Evolutionary conservation across 2,888 invertebrate species (phyloP), one percentile per base, ranked within the genome.

Genomic region (Linyphia triangularis): DNA sequence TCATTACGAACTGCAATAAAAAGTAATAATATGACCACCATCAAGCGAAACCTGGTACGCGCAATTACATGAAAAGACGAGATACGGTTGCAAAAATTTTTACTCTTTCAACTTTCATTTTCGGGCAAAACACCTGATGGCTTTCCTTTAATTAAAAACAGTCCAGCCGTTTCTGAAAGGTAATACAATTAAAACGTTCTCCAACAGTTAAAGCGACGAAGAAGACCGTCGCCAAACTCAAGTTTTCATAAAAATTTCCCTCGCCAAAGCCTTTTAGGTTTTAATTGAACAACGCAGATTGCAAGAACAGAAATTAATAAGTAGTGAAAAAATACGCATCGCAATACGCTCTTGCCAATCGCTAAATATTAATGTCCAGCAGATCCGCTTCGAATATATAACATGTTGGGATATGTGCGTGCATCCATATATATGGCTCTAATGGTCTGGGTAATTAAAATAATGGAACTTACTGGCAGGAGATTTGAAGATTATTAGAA

Each of bases 401-500:
- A 22, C 63, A 13, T 33, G 13, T 13, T 51, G 28, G 59, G 33
- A 72, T 40, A 72, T 40, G 72, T 72, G 63, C 57, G 69, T 67
- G 69, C 40, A 65, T 67, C 69, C 70, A 72, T 70, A 81, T 81
- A 69, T 70, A 81, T 59, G 33, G 75, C 77, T 69, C 84, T 85
- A 85, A 85, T 85, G 84, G 84, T 69, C 37, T 26, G 59, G 75
- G 84, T 85, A 85, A 85, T 85, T 85, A 85, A 85, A 77, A 85
- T 85, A 85, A 85, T 85, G 84, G 84, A 85, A 85, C 84, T 85
- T 85, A 85, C 57, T 69, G 69, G 85, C 85, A 78, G 78, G 77
- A 78, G 85, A 85, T 85, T 78, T 51, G 72, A 72, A 78, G 78
- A 78, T 85, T 78, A 85, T 85, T 85, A 78, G 85, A 84, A 84